Conservation (phyloP, 1,140 invertebrate genomes). For the Diplogasteroides magnus region DNA sequence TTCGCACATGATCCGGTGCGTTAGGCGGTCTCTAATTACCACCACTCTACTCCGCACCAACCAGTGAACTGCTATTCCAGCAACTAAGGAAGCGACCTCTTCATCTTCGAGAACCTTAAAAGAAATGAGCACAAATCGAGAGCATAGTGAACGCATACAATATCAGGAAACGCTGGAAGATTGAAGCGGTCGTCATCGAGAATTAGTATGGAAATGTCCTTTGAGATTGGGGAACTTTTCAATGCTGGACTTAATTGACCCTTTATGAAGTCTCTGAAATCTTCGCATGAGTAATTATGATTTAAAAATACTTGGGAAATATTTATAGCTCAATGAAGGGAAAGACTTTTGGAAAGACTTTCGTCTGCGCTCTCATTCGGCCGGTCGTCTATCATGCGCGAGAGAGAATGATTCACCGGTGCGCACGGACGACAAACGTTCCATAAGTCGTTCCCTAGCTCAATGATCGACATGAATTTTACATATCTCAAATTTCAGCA, state of each 20-base stretch:
- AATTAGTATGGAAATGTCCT: constrained; percentile 44
- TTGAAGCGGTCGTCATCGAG: constrained; percentile 55
- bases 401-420: too few species aligned
- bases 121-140: constrained; percentile 52
- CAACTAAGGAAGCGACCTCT: constrained; percentile 66
- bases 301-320: too few species aligned
- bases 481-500: too few species aligned
- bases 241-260: background rate
- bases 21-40: too few species aligned
- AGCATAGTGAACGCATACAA: constrained; percentile 17
- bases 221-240: constrained; percentile 7
- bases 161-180: constrained; percentile 65
- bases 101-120: constrained; percentile 61
- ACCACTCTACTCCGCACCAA: constrained; percentile 63
- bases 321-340: too few species aligned
- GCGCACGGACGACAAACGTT: too few species aligned
- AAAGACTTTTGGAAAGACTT: too few species aligned
- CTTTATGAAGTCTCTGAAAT: background rate
- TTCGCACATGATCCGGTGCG: too few species aligned
- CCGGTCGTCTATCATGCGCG: too few species aligned
- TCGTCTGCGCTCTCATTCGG: too few species aligned
- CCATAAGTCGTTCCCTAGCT: too few species aligned
- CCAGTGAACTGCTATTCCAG: constrained; percentile 76
- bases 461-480: too few species aligned
- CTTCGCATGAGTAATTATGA: constrained; percentile 46